These are phyloP conservation scores for Circaetus gallicus DNA, from an alignment of 2,113 vertebrate species.

Conservation along the genomic window DNA sequence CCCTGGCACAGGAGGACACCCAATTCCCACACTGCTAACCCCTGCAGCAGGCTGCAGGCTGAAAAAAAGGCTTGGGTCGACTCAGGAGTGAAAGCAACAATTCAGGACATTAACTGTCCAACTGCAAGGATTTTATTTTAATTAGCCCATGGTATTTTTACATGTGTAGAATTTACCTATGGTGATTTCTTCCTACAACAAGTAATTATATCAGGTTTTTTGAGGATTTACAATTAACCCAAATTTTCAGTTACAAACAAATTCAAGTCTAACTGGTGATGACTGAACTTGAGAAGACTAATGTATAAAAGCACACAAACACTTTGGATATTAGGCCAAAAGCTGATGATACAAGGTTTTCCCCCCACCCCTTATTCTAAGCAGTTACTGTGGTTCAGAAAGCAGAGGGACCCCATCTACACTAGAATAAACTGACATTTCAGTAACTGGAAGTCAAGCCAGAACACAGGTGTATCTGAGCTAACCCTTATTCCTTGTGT, in stretches of 20 bases:
- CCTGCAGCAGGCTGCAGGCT: neutral
- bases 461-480: neutral
- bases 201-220: neutral
- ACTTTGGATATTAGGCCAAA: neutral
- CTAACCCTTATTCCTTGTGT: neutral
- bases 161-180: neutral
- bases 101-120: neutral
- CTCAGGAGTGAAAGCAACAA: neutral
- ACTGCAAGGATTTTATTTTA: neutral
- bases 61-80: neutral
- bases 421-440: neutral
- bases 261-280: neutral
- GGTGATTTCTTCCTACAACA: neutral
- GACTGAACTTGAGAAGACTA: neutral
- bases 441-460: neutral
- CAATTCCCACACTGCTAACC: accelerated
- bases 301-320: neutral
- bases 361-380: neutral
- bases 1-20: neutral
- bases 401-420: neutral
- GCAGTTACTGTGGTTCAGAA: neutral
- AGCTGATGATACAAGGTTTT: accelerated
- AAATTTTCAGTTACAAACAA: neutral
- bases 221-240: neutral
- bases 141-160: neutral